Evolutionary conservation across 2,888 invertebrate species (phyloP).

Genomic region (Shargacucullia verbasci): DNA sequence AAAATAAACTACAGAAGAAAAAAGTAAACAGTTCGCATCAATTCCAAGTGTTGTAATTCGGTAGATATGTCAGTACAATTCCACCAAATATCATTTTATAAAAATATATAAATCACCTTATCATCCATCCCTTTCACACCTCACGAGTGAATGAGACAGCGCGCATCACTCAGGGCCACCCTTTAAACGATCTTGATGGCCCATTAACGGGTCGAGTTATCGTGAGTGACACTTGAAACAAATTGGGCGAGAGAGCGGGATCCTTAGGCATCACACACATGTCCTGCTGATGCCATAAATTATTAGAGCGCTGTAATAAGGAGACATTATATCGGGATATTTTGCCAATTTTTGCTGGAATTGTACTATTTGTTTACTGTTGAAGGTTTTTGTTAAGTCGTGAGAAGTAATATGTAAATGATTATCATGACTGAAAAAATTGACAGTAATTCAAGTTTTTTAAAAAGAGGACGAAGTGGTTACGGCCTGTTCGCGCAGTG

Average conservation of each 20-base stretch:
- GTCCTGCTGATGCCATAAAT: constrained; percentile 36
- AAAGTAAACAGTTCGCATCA: too few species aligned
- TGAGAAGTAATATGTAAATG: too few species aligned
- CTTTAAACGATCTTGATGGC: constrained; percentile 68
- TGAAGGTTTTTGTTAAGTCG: too few species aligned
- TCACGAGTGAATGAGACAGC: constrained; percentile 42
- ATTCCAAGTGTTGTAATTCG: too few species aligned
- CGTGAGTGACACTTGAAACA: constrained; percentile 71
- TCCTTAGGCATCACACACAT: constrained; percentile 40
- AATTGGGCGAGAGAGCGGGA: constrained; percentile 62
- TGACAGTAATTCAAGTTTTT: too few species aligned
- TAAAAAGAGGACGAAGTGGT: too few species aligned
- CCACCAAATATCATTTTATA: constrained; percentile 18
- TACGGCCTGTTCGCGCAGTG: too few species aligned
- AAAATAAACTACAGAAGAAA: too few species aligned
- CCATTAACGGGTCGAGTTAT: constrained; percentile 71
- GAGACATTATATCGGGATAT: constrained; percentile 1
- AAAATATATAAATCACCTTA: constrained; percentile 30
- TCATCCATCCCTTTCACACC: constrained; percentile 14
- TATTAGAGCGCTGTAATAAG: constrained; percentile 21
- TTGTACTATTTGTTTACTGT: too few species aligned
- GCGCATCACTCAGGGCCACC: constrained; percentile 43
- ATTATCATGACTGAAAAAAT: too few species aligned
- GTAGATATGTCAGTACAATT: too few species aligned
- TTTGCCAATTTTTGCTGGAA: background rate